These are phyloP conservation scores for Pararge aegeria DNA, from an alignment of 1,140 invertebrate genomes.

Conservation along the genomic window DNA sequence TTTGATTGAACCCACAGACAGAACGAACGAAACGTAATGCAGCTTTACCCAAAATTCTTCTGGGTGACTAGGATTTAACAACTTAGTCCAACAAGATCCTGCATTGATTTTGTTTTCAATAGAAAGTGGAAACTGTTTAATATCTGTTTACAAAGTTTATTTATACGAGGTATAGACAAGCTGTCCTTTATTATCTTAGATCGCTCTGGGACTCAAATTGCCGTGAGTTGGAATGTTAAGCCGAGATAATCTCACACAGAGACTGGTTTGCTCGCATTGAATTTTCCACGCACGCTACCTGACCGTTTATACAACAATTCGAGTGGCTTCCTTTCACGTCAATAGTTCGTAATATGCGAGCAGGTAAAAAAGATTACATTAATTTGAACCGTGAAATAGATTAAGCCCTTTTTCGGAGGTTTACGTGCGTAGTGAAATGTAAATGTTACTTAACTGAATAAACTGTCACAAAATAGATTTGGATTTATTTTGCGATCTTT, in stretches of 20 bases:
- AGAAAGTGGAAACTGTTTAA: not conserved
- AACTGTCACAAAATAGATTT: too few species aligned
- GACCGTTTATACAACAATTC: conserved; percentile 58
- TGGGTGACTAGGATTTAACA: too few species aligned
- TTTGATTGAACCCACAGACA: too few species aligned
- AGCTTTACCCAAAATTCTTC: too few species aligned
- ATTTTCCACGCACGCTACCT: conserved; percentile 71
- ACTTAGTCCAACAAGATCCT: not conserved
- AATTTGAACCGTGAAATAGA: conserved; percentile 17
- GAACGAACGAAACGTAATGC: too few species aligned
- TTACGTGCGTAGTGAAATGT: conserved; percentile 4
- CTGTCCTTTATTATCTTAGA: conserved; percentile 42
- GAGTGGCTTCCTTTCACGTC: conserved; percentile 59
- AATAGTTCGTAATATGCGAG: conserved; percentile 39
- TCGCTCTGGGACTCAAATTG: conserved; percentile 38
- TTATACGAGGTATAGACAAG: conserved; percentile 31
- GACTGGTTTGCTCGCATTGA: conserved; percentile 51
- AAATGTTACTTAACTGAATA: not conserved
- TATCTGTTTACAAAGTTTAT: not conserved
- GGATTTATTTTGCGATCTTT: not conserved
- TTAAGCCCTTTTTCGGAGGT: conserved; percentile 10
- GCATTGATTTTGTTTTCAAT: not conserved
- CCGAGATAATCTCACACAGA: conserved; percentile 58
- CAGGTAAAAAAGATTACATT: conserved; percentile 29
- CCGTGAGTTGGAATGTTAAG: conserved; percentile 65